Evolutionary conservation across 2,113 vertebrate genomes (phyloP).

Genomic region (Ptychochromis oligacanthus): DNA sequence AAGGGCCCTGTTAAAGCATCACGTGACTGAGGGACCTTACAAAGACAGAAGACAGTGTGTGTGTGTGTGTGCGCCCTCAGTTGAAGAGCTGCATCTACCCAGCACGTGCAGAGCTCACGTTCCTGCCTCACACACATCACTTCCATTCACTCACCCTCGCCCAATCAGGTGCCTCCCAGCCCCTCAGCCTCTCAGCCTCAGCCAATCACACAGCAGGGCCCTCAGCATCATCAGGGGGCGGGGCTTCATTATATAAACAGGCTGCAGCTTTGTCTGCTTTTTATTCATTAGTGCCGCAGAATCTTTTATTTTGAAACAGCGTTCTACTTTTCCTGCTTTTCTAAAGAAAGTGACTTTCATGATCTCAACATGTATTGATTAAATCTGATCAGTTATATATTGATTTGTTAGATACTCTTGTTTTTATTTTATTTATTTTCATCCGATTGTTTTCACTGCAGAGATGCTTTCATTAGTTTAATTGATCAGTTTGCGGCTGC

Average conservation of each 20-base stretch:
- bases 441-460: no score
- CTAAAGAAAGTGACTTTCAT: not conserved
- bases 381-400: not conserved
- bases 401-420: not conserved
- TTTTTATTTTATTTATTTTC: no score
- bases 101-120: constrained; percentile 62
- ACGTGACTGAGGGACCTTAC: not conserved
- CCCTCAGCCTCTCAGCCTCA: not conserved
- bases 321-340: not conserved
- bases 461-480: not conserved
- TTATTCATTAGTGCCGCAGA: not conserved
- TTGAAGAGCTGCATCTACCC: not conserved
- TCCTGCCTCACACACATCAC: constrained; percentile 38
- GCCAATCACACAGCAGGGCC: constrained; percentile 34
- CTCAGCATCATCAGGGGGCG: constrained; percentile 12
- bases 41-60: not conserved
- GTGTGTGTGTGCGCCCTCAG: not conserved
- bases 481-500: no score
- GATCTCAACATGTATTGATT: not conserved
- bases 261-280: not conserved
- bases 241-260: constrained; percentile 73
- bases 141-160: not conserved
- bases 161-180: constrained; percentile 33
- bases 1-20: not conserved
- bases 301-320: constrained; percentile 1